Percentiles rank a stretch among this genome's conserved stretches.
Evolutionary conservation across 2,888 invertebrate genomes (phyloP).

Genomic region (Caenorhabditis sp.): DNA sequence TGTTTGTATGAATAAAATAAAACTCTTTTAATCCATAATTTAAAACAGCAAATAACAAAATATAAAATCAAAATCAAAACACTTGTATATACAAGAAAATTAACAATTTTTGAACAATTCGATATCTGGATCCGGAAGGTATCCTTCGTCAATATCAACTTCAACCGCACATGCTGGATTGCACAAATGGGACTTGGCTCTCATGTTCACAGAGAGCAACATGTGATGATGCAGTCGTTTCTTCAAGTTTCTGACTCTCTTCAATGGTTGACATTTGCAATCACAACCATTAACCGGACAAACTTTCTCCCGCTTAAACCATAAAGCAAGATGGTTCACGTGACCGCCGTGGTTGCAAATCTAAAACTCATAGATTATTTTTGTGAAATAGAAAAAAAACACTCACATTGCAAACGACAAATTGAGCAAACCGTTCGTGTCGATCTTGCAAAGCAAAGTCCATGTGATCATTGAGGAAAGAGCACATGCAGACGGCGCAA

Average conservation of each 20-base stretch:
- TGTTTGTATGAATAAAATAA: conserved; percentile 47
- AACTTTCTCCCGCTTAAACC: conserved; percentile 40
- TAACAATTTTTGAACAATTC: neutral
- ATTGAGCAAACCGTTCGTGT: conserved; percentile 34
- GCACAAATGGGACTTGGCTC: conserved; percentile 56
- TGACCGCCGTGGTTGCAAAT: conserved; percentile 64
- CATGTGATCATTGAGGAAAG: conserved; percentile 37
- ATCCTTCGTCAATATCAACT: conserved; percentile 48
- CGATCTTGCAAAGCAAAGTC: conserved; percentile 34
- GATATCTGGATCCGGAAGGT: conserved; percentile 43
- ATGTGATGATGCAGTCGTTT: conserved; percentile 32
- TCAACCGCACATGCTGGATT: conserved; percentile 55
- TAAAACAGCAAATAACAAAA: too few species aligned
- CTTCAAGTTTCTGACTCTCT: conserved; percentile 32
- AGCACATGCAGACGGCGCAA: conserved; percentile 48
- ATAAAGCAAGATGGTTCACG: conserved; percentile 37
- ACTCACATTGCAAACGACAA: conserved; percentile 48
- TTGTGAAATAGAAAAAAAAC: neutral
- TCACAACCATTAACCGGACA: conserved; percentile 57
- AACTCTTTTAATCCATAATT: neutral
- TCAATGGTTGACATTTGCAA: conserved; percentile 35
- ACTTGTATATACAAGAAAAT: neutral
- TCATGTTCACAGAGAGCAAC: conserved; percentile 58
- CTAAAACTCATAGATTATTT: neutral
- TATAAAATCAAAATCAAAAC: neutral